A percentile compares a stretch with the other conserved stretches of the same genome.
phyloP scores from a whole-genome alignment of 1,140 invertebrate genomes.

The Pogonus chalceus region DNA sequence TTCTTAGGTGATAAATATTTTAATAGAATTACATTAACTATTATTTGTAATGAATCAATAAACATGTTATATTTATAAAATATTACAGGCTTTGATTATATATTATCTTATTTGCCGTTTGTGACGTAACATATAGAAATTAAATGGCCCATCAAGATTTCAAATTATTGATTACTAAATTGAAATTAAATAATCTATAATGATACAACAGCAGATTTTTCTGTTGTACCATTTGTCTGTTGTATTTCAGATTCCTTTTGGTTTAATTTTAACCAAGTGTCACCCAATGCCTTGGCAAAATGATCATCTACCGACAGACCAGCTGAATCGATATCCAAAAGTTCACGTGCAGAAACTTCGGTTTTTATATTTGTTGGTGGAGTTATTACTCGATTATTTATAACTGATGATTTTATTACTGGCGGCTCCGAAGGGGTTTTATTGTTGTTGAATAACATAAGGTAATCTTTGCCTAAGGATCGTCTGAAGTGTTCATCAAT shows the following conservation, averaged over 20 bases:
- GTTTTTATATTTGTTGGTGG: slow-evolving; percentile 10
- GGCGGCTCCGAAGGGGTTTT: slow-evolving; percentile 41
- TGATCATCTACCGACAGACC: slow-evolving; percentile 75
- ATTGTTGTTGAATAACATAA: slow-evolving; percentile 52
- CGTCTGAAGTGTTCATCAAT: slow-evolving; percentile 94
- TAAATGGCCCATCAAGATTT: no score
- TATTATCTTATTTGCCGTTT: no score
- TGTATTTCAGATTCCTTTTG: slow-evolving; percentile 28
- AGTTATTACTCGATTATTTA: no score
- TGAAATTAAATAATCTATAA: background rate
- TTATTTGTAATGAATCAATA: no score
- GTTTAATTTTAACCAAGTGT: slow-evolving; percentile 79
- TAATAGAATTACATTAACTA: no score
- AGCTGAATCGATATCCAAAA: slow-evolving; percentile 24
- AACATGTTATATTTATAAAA: no score
- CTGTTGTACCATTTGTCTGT: slow-evolving; percentile 14
- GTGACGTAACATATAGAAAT: no score
- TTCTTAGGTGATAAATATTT: no score
- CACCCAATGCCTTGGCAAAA: slow-evolving; percentile 89
- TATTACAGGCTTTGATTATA: no score
- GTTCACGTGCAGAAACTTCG: slow-evolving; percentile 28
- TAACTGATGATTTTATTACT: no score
- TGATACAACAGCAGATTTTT: background rate
- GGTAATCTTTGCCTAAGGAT: slow-evolving; percentile 82
- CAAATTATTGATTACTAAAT: no score